phyloP scores from a whole-genome alignment of 2,113 vertebrate species.

The Dicentrarchus labrax region DNA sequence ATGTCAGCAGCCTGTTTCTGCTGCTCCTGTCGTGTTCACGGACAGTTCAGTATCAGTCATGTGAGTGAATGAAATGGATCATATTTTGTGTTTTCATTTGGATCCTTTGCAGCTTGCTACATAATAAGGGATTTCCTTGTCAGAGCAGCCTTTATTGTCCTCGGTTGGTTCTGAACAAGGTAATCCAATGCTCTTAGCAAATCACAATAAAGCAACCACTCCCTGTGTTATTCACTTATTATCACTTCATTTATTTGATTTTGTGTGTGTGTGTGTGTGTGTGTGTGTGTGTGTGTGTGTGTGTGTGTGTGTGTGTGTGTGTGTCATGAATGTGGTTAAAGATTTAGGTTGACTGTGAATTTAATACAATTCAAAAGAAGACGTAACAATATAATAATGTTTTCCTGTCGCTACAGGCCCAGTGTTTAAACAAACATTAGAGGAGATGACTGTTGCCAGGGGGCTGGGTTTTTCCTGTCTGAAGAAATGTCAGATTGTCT shows the following conservation, averaged over 20 bases:
- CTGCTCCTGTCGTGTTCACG: not conserved
- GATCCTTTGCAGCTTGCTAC: not conserved
- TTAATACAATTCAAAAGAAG: not conserved
- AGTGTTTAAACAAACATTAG: not conserved
- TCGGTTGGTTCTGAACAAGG: not conserved
- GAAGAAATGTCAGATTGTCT: slow-evolving; percentile 5
- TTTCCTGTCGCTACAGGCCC: not conserved
- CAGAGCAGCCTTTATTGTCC: not conserved
- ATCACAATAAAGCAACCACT: not conserved
- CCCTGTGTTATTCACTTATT: not conserved
- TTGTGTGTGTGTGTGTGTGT: too few relatives aligned
- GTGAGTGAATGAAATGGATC: not conserved
- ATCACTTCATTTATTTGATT: not conserved
- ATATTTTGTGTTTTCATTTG: not conserved
- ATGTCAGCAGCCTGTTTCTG: not conserved
- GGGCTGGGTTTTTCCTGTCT: not conserved
- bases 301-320: too few relatives aligned
- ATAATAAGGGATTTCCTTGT: not conserved
- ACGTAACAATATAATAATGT: not conserved
- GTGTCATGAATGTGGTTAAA: not conserved
- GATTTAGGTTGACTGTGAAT: not conserved
- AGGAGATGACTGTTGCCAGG: not conserved
- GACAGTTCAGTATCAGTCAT: not conserved
- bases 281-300: too few relatives aligned
- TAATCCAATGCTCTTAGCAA: not conserved